These are phyloP conservation scores for Onychostruthus taczanowskii DNA, from an alignment of 2,113 vertebrate genomes.

Conservation along the genomic window DNA sequence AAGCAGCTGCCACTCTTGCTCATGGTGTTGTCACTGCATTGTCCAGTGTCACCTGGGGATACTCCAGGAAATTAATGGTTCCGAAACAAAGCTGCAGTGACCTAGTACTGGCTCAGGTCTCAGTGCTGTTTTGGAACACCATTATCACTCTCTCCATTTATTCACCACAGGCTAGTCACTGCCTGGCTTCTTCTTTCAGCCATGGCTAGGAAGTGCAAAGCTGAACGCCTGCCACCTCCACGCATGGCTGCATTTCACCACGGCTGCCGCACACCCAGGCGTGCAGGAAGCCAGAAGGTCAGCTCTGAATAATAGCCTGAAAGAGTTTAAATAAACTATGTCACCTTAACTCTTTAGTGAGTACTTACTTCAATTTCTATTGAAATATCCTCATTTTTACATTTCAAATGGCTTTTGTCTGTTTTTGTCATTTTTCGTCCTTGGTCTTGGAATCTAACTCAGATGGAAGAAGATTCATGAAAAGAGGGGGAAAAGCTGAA, in stretches of 20 bases:
- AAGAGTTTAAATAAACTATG: neutral
- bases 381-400: neutral
- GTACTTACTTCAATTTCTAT: neutral
- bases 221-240: rapidly evolving
- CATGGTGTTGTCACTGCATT: neutral
- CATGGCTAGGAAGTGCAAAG: neutral
- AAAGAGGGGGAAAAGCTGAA: neutral
- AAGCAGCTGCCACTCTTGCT: neutral
- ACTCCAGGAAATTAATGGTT: neutral
- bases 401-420: neutral
- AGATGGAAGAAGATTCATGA: neutral
- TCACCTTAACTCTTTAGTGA: neutral
- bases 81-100: neutral
- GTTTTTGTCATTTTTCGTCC: neutral
- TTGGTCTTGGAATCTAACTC: neutral
- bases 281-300: neutral
- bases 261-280: neutral
- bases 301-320: neutral
- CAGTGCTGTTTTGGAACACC: neutral
- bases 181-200: neutral
- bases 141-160: neutral
- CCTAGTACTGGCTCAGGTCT: neutral
- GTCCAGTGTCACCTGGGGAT: neutral
- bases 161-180: rapidly evolving
- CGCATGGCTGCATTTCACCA: rapidly evolving